Conservation (phyloP, 2,113 vertebrate genomes). For the Fukomys damarensis region DNA sequence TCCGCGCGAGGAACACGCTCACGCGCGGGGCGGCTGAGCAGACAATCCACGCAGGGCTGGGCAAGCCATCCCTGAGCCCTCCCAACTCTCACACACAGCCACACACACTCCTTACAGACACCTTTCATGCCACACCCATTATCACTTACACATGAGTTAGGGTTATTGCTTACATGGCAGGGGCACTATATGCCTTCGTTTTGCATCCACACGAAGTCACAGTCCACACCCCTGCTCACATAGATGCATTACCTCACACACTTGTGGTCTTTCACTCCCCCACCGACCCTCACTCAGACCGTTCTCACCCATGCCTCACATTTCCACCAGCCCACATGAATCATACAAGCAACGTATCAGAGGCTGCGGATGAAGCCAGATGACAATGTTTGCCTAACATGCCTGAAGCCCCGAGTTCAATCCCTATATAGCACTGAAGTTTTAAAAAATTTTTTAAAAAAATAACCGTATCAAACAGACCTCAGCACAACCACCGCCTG, state of each 20-base stretch:
- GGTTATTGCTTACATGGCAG: conserved; percentile 44
- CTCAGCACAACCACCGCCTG: conserved; percentile 21
- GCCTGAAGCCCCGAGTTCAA: background rate
- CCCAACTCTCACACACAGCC: background rate
- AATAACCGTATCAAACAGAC: background rate
- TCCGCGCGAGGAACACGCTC: background rate
- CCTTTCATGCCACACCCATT: conserved; percentile 70
- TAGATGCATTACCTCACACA: background rate
- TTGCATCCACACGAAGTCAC: conserved; percentile 33
- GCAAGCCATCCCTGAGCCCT: background rate
- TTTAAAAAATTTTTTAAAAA: background rate
- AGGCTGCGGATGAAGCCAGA: background rate
- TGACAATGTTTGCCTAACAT: background rate
- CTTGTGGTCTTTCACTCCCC: background rate
- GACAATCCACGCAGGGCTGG: background rate
- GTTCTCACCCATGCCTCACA: background rate
- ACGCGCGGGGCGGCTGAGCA: background rate
- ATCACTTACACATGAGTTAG: conserved; percentile 36
- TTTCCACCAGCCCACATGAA: conserved; percentile 22
- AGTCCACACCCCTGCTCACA: conserved; percentile 54
- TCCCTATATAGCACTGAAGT: background rate
- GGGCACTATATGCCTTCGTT: conserved; percentile 14
- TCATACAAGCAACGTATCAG: background rate
- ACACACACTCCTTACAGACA: background rate
- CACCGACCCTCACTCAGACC: background rate